Base-by-base conservation (phyloP, 92 coral and sea anemone species). In the Nematostella vectensis region DNA sequence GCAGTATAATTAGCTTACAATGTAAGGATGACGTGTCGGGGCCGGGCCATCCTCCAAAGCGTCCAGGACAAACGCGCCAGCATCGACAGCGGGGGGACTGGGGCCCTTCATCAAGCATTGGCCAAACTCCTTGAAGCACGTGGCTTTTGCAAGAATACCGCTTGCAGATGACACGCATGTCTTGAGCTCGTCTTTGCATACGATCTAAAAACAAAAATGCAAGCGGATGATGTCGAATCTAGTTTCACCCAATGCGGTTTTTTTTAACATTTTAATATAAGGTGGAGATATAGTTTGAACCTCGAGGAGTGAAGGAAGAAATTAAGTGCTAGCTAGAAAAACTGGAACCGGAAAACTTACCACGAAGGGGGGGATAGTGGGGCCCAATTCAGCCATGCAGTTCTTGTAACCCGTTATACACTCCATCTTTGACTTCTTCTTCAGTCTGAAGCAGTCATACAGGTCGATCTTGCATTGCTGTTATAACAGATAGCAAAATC, bases 21-120 rank as follows among this genome's bases (percentile, higher is more conserved):
- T 48, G 20, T 57, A 68, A 1, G 93, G 85, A 28, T 77, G 93
- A 33, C 85, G 79, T 8, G 71, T 61, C 1, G 82, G 63, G 27
- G 47, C 56, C 22, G 69, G 67, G 38, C 33, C 80, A n/a, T 53
- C 85, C 13, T 59, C 75, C 50, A 75, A 37, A 47, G 40, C 66
- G 38, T 76, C 61, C 2, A 69, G 50, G 11, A 71, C 61, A 24
- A 65, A 61, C 3, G 51, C 65, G 17, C 69, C 69, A 22, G 57
- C 69, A 36, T 62, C 69, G 19, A 62, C n/a, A 6, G 25, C 55
- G n/a, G 65, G 57, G 37, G 66, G 53, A 43, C 62, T 48, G 33
- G 74, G 77, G 29, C 79, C 79, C 13, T 63, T 63, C 39, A 31
- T 72, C 31, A 68, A 68, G 43, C 74, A 68, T 16, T 27, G 20